Evolutionary conservation across 2,797 vertebrate species (phyloP).

Genomic region (Pachyuromys duprasi): DNA sequence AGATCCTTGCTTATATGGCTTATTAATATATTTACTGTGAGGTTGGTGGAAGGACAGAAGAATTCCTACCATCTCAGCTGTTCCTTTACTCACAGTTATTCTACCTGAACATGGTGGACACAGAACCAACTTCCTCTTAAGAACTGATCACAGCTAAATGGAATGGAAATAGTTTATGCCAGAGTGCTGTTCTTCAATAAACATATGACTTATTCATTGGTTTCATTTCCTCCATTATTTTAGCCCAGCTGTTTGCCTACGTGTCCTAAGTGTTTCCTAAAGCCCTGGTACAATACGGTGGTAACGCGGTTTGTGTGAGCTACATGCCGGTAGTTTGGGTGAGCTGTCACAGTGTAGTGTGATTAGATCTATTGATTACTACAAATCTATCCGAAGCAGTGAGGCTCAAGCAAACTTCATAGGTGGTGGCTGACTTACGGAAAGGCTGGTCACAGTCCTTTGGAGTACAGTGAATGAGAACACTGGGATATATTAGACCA

Average conservation of each 20-base stretch:
- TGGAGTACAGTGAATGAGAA: not conserved
- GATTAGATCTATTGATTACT: not conserved
- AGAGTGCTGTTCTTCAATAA: not conserved
- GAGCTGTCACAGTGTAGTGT: not conserved
- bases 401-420: not conserved
- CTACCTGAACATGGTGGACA: not conserved
- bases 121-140: not conserved
- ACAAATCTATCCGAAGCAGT: not conserved
- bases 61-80: not conserved
- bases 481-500: not conserved
- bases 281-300: too few species aligned
- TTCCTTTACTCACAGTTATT: not conserved
- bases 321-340: not conserved
- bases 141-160: not conserved
- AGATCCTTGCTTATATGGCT: constrained; percentile 7
- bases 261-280: not conserved
- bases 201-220: not conserved
- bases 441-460: not conserved
- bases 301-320: not conserved
- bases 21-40: not conserved
- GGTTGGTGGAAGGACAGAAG: rapidly evolving
- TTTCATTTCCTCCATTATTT: not conserved
- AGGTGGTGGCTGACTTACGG: not conserved
- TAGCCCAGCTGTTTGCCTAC: not conserved
- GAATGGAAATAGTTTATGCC: not conserved